phyloP scores from a whole-genome alignment of 2,888 invertebrate species.

The Tipula vernalis region DNA sequence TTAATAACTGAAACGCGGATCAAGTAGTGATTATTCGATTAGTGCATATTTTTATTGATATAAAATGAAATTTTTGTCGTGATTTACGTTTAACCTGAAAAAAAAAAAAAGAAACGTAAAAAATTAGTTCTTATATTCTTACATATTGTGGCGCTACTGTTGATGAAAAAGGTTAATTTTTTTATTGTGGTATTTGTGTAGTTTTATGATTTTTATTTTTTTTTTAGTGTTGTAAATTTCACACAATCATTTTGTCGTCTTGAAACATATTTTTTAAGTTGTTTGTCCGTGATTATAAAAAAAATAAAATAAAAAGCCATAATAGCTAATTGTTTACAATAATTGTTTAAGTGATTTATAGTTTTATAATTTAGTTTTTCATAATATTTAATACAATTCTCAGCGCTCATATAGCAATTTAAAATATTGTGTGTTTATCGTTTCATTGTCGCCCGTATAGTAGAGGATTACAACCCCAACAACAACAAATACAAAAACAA shows the following conservation, averaged over 20 bases:
- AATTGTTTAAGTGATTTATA: background rate
- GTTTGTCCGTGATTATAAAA: background rate
- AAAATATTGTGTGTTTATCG: background rate
- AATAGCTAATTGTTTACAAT: background rate
- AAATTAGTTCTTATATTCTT: background rate
- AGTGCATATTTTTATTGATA: background rate
- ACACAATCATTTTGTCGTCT: constrained; percentile 4
- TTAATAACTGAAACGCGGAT: background rate
- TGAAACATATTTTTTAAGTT: background rate
- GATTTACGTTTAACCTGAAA: background rate
- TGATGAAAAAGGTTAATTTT: background rate
- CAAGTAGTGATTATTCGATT: background rate
- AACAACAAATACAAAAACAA: constrained; percentile 4
- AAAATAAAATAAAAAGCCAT: background rate
- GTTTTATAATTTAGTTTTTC: background rate
- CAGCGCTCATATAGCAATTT: background rate
- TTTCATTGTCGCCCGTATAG: background rate
- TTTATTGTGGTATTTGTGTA: background rate
- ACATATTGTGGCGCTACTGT: background rate
- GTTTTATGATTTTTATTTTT: background rate
- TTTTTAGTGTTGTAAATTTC: background rate
- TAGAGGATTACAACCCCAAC: background rate
- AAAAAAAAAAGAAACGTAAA: background rate
- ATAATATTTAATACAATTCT: background rate
- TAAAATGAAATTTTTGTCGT: background rate